Evolutionary conservation across 2,113 vertebrate species (phyloP).

Genomic region (Fulica atra): DNA sequence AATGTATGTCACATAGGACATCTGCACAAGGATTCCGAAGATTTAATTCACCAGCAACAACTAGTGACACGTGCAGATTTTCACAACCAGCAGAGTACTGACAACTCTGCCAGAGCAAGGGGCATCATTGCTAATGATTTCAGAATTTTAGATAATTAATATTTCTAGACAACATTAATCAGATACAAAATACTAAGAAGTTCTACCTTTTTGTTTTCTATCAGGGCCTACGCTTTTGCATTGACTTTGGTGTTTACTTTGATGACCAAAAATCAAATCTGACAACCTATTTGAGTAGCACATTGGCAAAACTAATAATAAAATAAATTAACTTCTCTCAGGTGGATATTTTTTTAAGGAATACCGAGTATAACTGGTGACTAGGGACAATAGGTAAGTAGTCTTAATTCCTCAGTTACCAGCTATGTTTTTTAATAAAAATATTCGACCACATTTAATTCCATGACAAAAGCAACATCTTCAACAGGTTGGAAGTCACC

Average conservation of each 20-base stretch:
- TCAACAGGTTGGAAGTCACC: background rate
- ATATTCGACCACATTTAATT: background rate
- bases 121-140: background rate
- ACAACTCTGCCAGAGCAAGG: background rate
- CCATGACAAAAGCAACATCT: background rate
- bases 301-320: background rate
- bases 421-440: background rate
- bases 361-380: background rate
- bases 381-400: background rate
- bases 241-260: background rate
- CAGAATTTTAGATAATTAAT: background rate
- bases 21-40: no score
- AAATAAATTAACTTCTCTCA: background rate
- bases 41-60: background rate
- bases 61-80: background rate
- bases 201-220: constrained; percentile 1
- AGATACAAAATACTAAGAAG: background rate
- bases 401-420: background rate
- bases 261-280: background rate
- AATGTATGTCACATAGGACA: background rate
- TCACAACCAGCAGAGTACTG: background rate
- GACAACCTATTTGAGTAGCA: background rate
- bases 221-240: background rate
- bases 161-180: constrained; percentile 26
- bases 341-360: background rate